phyloP scores from a whole-genome alignment of 2,888 invertebrate species.

The Piscicola geometra region DNA sequence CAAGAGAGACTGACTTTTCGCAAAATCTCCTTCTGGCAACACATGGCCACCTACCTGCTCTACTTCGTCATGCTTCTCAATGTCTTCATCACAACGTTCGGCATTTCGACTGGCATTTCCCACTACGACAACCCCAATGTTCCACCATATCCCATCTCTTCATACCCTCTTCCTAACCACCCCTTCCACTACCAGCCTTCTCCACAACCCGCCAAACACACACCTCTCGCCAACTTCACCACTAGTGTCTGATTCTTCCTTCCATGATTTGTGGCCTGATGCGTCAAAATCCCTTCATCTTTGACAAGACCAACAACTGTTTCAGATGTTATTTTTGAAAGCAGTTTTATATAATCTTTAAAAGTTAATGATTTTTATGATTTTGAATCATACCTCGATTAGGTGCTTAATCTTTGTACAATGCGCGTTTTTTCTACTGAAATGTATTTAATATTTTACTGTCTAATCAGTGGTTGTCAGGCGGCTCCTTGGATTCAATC shows the following conservation, averaged over 20 bases:
- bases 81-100: conserved; percentile 46
- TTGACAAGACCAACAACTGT: no score
- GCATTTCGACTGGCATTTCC: conserved; percentile 43
- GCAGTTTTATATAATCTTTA: no score
- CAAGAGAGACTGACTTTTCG: conserved; percentile 44
- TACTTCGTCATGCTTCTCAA: conserved; percentile 45
- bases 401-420: no score
- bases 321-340: no score
- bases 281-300: no score
- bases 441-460: no score
- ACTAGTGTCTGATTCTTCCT: conserved; percentile 7
- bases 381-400: no score
- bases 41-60: conserved; percentile 46
- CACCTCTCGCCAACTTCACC: conserved; percentile 21
- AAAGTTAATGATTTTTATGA: no score
- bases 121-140: conserved; percentile 25
- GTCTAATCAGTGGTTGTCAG: no score
- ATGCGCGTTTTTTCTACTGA: no score
- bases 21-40: conserved; percentile 46
- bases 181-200: conserved; percentile 27
- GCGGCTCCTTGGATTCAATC: no score
- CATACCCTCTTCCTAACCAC: not conserved
- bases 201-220: not conserved
- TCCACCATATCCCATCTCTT: not conserved
- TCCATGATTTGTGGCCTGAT: no score